Evolutionary conservation across 2,113 vertebrate genomes (phyloP).

Genomic region (Platanista minor): DNA sequence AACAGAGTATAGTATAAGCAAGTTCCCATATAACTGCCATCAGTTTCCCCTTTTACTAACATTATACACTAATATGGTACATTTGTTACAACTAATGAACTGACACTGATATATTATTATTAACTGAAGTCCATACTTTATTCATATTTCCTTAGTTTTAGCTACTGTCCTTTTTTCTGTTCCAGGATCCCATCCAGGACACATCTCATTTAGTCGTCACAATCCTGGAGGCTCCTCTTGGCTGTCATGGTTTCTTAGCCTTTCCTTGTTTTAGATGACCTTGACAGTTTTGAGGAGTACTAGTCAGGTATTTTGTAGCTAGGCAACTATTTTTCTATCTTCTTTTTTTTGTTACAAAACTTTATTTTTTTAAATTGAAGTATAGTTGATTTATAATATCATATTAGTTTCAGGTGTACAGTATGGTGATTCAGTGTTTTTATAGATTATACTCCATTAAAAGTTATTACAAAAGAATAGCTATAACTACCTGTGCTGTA

Average conservation of each 20-base stretch:
- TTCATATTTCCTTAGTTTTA: neutral
- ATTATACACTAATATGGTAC: neutral
- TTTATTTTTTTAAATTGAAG: neutral
- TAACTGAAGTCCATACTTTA: neutral
- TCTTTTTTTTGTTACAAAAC: neutral
- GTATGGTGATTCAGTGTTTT: neutral
- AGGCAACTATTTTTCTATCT: neutral
- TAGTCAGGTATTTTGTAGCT: neutral
- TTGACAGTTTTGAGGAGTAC: neutral
- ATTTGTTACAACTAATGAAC: neutral
- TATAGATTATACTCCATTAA: neutral
- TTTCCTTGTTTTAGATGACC: neutral
- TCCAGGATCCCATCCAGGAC: neutral
- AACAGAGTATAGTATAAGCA: neutral
- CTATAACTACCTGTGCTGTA: neutral
- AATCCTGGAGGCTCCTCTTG: neutral
- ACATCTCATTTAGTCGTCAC: neutral
- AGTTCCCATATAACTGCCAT: neutral
- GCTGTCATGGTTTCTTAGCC: neutral
- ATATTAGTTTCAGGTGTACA: neutral
- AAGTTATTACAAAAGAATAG: neutral
- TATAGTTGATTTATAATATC: neutral
- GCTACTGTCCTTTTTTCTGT: neutral
- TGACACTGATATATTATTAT: neutral
- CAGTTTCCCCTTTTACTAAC: neutral